phyloP scores from a whole-genome alignment of 2,888 invertebrate genomes.

The Spodoptera exigua region DNA sequence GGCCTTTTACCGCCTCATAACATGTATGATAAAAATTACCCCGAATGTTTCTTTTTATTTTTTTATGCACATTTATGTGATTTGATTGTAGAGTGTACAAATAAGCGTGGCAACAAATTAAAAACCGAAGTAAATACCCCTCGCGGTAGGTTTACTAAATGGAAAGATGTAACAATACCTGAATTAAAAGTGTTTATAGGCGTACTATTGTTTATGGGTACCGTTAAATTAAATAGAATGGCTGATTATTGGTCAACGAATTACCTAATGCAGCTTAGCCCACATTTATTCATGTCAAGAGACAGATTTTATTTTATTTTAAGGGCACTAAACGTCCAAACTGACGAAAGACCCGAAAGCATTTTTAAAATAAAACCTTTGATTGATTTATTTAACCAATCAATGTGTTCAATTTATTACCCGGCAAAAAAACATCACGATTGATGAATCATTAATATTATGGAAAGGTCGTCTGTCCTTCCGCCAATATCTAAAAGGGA shows the following conservation, averaged over 20 bases:
- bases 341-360: conserved; percentile 15
- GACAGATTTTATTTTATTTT: too few species aligned
- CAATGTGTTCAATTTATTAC: conserved; percentile 40
- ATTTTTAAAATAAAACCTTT: conserved; percentile 11
- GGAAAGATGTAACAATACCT: conserved; percentile 25
- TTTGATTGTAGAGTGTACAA: conserved; percentile 28
- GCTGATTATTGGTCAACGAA: conserved; percentile 40
- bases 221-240: conserved; percentile 38
- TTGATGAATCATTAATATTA: conserved; percentile 51
- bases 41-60: too few species aligned
- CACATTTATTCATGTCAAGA: conserved; percentile 32
- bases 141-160: conserved; percentile 19
- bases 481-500: too few species aligned
- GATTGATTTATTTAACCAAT: conserved; percentile 12
- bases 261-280: conserved; percentile 32
- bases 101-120: conserved; percentile 32
- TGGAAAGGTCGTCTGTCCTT: conserved; percentile 47
- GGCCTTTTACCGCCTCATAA: too few species aligned
- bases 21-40: too few species aligned
- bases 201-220: conserved; percentile 36
- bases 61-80: conserved; percentile 21
- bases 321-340: conserved; percentile 12
- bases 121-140: conserved; percentile 24
- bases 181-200: conserved; percentile 41
- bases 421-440: conserved; percentile 41